Conservation (phyloP, 1,140 invertebrate species). For the Saccostrea cuccullata region DNA sequence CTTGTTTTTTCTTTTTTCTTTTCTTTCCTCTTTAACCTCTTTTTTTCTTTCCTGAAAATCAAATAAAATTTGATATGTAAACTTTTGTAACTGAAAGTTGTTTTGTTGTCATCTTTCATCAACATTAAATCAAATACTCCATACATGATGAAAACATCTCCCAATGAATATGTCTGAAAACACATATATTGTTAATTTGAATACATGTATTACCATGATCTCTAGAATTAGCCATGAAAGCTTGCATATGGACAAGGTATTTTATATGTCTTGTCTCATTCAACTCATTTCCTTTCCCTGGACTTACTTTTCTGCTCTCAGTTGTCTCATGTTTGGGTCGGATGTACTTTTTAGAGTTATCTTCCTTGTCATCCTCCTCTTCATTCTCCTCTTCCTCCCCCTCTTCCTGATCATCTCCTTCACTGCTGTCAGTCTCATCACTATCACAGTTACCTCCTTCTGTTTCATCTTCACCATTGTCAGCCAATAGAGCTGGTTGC, state of each 20-base stretch:
- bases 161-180: too few relatives aligned
- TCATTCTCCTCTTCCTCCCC: neutral
- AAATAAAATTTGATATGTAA: neutral
- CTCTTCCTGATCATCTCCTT: slow-evolving; percentile 61
- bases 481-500: slow-evolving; percentile 76
- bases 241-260: too few relatives aligned
- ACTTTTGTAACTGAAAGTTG: too few relatives aligned
- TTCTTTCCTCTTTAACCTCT: slow-evolving; percentile 85
- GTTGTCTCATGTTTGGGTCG: neutral
- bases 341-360: neutral
- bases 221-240: too few relatives aligned
- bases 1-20: slow-evolving; percentile 94
- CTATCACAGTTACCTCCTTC: slow-evolving; percentile 19
- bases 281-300: neutral
- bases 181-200: too few relatives aligned
- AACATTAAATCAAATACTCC: too few relatives aligned
- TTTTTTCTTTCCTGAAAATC: slow-evolving; percentile 77
- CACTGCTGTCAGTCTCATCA: slow-evolving; percentile 77
- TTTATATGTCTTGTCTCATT: too few relatives aligned
- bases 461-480: slow-evolving; percentile 76
- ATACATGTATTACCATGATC: too few relatives aligned
- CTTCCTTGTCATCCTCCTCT: slow-evolving; percentile 3
- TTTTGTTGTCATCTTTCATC: too few relatives aligned
- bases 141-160: too few relatives aligned
- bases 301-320: neutral